phyloP scores from a whole-genome alignment of 2,113 vertebrate species.

The Candoia aspera region DNA sequence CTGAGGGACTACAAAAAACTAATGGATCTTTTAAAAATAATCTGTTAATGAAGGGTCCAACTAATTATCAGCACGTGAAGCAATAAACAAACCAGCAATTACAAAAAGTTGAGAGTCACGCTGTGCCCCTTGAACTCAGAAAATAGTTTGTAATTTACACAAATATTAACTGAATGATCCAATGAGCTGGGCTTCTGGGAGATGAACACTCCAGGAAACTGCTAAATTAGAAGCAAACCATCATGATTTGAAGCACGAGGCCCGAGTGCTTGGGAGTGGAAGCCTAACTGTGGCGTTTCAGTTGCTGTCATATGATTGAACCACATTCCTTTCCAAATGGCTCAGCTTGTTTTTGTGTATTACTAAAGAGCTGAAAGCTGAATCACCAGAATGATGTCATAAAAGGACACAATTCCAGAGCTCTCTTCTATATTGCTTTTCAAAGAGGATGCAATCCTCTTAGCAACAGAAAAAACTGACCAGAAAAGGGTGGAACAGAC shows the following conservation, averaged over 20 bases:
- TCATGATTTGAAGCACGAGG: background rate
- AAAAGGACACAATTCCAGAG: background rate
- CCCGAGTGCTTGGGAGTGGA: background rate
- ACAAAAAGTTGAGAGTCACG: background rate
- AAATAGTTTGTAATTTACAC: background rate
- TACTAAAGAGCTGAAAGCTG: background rate
- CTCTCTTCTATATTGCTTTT: background rate
- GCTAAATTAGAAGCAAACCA: background rate
- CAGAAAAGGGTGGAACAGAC: background rate
- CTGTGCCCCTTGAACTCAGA: background rate
- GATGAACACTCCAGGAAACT: background rate
- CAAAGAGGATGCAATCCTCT: background rate
- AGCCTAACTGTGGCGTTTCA: background rate
- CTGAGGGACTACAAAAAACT: background rate
- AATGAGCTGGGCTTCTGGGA: background rate
- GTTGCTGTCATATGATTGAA: background rate
- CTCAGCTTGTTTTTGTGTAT: background rate
- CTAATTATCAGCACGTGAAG: background rate
- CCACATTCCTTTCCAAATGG: slow-evolving; percentile 5
- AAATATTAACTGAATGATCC: background rate
- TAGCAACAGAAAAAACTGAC: background rate
- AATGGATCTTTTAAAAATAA: background rate
- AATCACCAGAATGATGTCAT: background rate
- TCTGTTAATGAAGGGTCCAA: background rate
- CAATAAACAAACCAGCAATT: background rate